Base-by-base conservation (phyloP, 2,888 invertebrate species). In the Callinectes sapidus region DNA sequence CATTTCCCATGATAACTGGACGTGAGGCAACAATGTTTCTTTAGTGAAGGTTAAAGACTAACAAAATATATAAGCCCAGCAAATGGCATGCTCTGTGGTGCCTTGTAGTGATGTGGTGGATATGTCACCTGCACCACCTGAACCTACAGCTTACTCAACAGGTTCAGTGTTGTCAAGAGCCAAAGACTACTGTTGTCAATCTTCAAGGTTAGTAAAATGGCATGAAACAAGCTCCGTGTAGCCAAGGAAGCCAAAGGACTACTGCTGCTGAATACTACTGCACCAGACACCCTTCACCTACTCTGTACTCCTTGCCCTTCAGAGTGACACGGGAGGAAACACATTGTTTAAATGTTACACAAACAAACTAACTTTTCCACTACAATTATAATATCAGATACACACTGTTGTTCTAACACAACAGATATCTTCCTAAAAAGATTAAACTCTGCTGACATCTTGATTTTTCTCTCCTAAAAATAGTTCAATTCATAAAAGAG, bases 281-380 rank as follows among this genome's bases (percentile, higher is more conserved):
- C 42, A 89, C 71, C 88, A 88, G 35, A 28, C 42, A 28, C 13
- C 48, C 8, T 77, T 32, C 90, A 90, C 90, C 86, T 90, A 90
- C 90, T 90, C 86, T 90, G 39, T 54, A 55, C 8, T 90, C 90
- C n/a, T 39, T 86, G 54, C 86, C 86, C 90, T 89, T 89, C 54
- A 88, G 6, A 32, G 55, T 55, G 48, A 28, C 5, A 14, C 14
- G 14, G 3, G 35, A 81, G 14, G 35, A 81, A 71, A 90, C 61
- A 90, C 77, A 42, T 66, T 66, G 77, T 8, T 71, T 71, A 8
- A 71, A 8, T 10, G 28, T 71, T 28, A 71, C 28, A 71, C n/a
- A 10, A 71, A 28, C 71, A 71, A n/a, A 71, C 71, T 71, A 71
- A 23, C 28, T 28, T n/a, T n/a, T 3, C 23, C 28, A 28, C 10